A percentile compares a stretch with the other conserved stretches of the same genome.
Conservation (phyloP, 2,888 invertebrate genomes). For the Drosophila ochracea region DNA sequence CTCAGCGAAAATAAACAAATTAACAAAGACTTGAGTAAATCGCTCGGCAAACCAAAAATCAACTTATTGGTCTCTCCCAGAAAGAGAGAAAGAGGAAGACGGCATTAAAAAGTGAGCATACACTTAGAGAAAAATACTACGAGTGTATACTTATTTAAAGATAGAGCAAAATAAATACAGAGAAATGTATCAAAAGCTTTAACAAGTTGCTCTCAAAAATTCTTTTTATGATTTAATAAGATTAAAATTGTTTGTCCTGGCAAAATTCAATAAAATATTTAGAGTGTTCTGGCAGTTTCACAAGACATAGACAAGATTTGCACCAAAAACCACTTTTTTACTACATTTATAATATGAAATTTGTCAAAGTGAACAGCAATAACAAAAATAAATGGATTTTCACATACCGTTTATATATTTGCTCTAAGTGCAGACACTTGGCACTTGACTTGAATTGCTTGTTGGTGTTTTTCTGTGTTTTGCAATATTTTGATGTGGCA, state of each 20-base stretch:
- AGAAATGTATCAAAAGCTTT: neutral
- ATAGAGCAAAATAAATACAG: no score
- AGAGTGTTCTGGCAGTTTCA: neutral
- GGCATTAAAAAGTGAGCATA: neutral
- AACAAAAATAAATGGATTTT: neutral
- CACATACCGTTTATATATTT: neutral
- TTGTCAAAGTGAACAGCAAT: neutral
- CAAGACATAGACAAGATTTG: neutral
- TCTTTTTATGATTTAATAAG: no score
- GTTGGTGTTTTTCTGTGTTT: constrained; percentile 66
- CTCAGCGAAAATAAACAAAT: neutral
- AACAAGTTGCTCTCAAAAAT: neutral
- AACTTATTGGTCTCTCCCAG: neutral
- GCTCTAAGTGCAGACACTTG: constrained; percentile 26
- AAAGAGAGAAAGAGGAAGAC: neutral
- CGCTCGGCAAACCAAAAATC: neutral
- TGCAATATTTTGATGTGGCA: constrained; percentile 57
- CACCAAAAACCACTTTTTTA: neutral
- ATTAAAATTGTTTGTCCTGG: neutral
- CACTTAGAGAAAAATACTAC: neutral
- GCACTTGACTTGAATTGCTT: constrained; percentile 71
- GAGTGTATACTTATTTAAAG: neutral
- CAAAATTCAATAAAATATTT: neutral
- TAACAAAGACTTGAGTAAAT: neutral
- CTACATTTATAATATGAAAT: neutral